Percentiles rank a stretch among this genome's conserved stretches.
Evolutionary conservation across 2,888 invertebrate species (phyloP).

Genomic region (Biston stratarius): DNA sequence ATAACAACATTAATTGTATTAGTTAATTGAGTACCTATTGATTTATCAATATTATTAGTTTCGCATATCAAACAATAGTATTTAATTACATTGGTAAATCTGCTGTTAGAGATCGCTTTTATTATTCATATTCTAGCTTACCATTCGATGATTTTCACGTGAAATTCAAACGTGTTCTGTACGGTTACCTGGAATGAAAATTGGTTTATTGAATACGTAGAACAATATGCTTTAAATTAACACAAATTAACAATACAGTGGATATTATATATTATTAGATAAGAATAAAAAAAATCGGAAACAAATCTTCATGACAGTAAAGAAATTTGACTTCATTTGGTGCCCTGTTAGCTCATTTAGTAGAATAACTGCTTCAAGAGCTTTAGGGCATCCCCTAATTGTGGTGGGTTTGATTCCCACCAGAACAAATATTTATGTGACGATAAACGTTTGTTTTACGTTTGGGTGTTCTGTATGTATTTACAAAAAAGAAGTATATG

Average conservation of each 20-base stretch:
- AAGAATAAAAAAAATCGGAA: too few relatives aligned
- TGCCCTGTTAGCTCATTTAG: too few relatives aligned
- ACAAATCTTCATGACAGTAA: too few relatives aligned
- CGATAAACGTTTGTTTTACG: too few relatives aligned
- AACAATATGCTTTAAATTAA: not conserved
- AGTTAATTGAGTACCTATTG: constrained; percentile 32
- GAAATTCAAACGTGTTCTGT: constrained; percentile 10
- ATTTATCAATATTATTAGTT: constrained; percentile 34
- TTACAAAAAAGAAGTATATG: too few relatives aligned
- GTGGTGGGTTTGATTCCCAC: too few relatives aligned
- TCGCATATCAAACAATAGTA: constrained; percentile 35
- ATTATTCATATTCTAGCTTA: constrained; percentile 37
- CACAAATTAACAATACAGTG: not conserved
- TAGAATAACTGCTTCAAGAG: too few relatives aligned
- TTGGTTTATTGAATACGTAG: constrained; percentile 4
- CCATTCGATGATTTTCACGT: constrained; percentile 22
- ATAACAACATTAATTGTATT: constrained; percentile 30
- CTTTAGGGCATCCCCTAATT: too few relatives aligned
- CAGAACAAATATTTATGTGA: too few relatives aligned
- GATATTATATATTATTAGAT: too few relatives aligned
- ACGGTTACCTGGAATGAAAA: constrained; percentile 41
- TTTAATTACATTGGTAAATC: constrained; percentile 34
- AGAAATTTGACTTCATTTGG: too few relatives aligned
- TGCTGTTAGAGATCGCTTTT: constrained; percentile 23
- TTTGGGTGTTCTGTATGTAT: too few relatives aligned